phyloP scores from a whole-genome alignment of 2,797 vertebrate genomes.

The Platyrinchus mystaceus region DNA sequence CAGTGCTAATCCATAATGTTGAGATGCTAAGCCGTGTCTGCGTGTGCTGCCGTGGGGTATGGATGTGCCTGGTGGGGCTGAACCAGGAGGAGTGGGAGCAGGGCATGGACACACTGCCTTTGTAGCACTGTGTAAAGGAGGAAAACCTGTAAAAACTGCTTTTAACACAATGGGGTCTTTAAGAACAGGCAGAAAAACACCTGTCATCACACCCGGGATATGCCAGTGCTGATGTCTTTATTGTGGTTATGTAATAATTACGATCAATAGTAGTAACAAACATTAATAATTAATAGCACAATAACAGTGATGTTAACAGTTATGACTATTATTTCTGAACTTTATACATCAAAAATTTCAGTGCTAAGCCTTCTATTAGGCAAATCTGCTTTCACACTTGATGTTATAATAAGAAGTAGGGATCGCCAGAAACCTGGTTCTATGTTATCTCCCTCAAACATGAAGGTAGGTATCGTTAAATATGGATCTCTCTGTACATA shows the following conservation, averaged over 20 bases:
- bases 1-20: not conserved
- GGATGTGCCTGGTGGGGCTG: not conserved
- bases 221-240: not conserved
- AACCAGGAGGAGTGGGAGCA: not conserved
- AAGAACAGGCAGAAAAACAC: not conserved
- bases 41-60: rapidly evolving
- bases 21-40: not conserved
- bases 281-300: not conserved
- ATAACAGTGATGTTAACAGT: not conserved
- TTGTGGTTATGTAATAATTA: not conserved
- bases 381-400: not conserved
- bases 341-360: not conserved
- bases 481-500: not conserved
- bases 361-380: not conserved
- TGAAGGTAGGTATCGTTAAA: not conserved
- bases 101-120: not conserved
- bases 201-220: not conserved
- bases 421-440: not conserved
- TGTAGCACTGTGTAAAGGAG: not conserved
- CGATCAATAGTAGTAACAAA: not conserved
- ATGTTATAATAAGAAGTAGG: not conserved
- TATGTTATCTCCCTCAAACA: not conserved
- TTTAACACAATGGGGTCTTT: not conserved
- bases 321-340: not conserved
- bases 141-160: not conserved